phyloP scores from a whole-genome alignment of 2,113 vertebrate species.

The Aegypius monachus region DNA sequence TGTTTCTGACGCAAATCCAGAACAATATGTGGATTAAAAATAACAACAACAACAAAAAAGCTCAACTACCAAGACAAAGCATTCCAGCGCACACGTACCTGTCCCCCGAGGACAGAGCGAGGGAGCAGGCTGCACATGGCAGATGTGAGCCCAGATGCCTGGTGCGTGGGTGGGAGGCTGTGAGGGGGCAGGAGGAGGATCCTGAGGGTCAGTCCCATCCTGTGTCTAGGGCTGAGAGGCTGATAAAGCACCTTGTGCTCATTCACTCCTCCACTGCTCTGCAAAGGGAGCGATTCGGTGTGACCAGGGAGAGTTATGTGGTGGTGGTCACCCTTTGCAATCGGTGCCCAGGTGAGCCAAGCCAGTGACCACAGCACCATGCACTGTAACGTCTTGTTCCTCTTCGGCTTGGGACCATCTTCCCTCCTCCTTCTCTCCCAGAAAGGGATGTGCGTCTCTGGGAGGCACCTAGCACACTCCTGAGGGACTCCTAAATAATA shows the following conservation, averaged over 20 bases:
- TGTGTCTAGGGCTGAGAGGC: not conserved
- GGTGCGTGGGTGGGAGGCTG: not conserved
- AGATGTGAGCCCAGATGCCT: accelerated
- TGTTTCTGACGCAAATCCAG: constrained; percentile 36
- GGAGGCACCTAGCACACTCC: not conserved
- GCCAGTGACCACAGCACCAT: not conserved
- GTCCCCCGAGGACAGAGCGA: accelerated
- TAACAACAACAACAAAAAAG: not conserved
- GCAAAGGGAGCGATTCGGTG: accelerated
- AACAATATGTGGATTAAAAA: constrained; percentile 28
- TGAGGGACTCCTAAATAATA: not conserved
- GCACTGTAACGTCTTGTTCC: accelerated
- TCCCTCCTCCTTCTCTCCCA: not conserved
- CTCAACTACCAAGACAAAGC: not conserved
- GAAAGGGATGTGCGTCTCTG: not conserved
- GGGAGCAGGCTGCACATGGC: not conserved
- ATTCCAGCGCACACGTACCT: accelerated
- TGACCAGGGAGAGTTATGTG: accelerated
- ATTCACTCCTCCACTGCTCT: not conserved
- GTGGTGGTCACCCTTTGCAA: not conserved
- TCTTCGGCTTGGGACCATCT: not conserved
- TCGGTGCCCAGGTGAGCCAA: not conserved
- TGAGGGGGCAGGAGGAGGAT: not conserved
- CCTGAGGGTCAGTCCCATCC: not conserved
- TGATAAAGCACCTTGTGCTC: not conserved